These are phyloP conservation scores for Pituophis catenifer DNA, from an alignment of 2,113 vertebrate genomes.

Conservation along the genomic window DNA sequence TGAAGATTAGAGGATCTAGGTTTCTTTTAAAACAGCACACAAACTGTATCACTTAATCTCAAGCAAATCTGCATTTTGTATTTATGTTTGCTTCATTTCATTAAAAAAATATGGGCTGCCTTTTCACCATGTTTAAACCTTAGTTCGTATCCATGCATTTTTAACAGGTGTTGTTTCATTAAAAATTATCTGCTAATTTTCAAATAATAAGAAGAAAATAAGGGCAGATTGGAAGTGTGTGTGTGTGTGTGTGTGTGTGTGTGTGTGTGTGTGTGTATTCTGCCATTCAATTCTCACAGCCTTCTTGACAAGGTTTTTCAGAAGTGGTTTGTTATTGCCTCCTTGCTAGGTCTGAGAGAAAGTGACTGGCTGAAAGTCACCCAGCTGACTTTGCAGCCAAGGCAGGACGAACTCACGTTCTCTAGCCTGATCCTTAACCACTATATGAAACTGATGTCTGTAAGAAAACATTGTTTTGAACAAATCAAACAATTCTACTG, in stretches of 20 bases:
- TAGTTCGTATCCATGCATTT: background rate
- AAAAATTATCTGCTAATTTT: background rate
- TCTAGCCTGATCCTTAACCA: no score
- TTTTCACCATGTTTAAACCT: background rate
- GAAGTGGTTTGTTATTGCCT: background rate
- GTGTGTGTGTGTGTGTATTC: background rate
- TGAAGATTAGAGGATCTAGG: slow-evolving; percentile 23
- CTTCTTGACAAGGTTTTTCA: background rate
- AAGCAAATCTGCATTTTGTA: background rate
- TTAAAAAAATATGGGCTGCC: background rate
- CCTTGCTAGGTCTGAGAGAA: background rate
- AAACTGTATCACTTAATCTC: background rate
- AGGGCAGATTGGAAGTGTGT: background rate
- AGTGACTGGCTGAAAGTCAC: background rate
- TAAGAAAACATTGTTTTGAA: background rate
- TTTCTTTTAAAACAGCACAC: background rate
- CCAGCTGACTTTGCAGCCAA: no score
- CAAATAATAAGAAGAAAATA: background rate
- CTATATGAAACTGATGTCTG: no score
- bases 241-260: background rate
- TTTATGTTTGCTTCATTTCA: background rate
- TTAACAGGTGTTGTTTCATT: background rate
- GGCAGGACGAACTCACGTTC: no score
- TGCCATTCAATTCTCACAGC: background rate
- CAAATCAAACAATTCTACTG: background rate